Evolutionary conservation across 2,113 vertebrate genomes (phyloP), one percentile per base, ranked within the genome.

Genomic region (Nymphicus hollandicus): DNA sequence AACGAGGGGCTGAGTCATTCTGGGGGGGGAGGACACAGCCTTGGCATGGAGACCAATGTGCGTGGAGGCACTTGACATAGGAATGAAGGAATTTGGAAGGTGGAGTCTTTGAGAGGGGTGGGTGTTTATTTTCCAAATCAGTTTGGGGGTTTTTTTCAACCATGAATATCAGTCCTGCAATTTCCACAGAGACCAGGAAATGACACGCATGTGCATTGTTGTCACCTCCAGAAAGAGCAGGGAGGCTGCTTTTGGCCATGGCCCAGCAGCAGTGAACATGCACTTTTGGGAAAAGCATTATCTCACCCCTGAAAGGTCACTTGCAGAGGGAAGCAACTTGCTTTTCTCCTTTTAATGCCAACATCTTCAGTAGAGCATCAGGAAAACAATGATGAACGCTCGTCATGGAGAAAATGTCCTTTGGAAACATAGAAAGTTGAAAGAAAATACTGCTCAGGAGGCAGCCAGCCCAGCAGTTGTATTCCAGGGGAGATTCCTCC

Each of bases 161-260:
- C 0, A 0, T 76, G 88, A 64, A 6, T 76, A 68, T 88, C 53
- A 83, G 6, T 71, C 46, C 71, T 73, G 71, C 9, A 4, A 46
- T 90, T 89, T 94, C 82, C 90, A 86, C 77, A 61, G 43, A 56
- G 47, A 7, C 65, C 96, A 91, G 96, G 93, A 96, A 96, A 95
- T 95, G 96, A 97, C 94, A 95, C 93, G 92, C 89, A 91, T 95
- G 74, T 85, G 81, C 94, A 91, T 91, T 95, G 86, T 91, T 96
- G 94, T 94, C 95, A 95, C 94, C 92, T 93, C 88, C 95, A 92
- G 80, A 78, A 93, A 70, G 86, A 94, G 70, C 20, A 56, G 47
- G 82, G 58, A 96, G 94, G 92, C 44, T 64, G 91, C 69, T 61
- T 43, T 84, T 96, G 95, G 93, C 93, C 73, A 2, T 3, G 53